Evolutionary conservation across 2,113 vertebrate species (phyloP).

Genomic region (Solea senegalensis): DNA sequence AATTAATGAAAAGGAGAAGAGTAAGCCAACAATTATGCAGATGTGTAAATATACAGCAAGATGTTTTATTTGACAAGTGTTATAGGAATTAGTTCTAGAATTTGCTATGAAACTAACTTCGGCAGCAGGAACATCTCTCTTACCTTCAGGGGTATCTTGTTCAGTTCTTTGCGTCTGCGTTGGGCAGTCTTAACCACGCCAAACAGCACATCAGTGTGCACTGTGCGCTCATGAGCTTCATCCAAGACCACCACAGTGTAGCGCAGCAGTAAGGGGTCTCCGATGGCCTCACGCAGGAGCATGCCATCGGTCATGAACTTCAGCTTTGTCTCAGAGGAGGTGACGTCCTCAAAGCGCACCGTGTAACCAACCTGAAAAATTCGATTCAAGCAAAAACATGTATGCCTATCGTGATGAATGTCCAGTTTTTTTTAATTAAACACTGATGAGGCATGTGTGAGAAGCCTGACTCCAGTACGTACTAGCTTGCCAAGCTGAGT

Average conservation of each 20-base stretch:
- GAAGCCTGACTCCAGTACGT: slow-evolving; percentile 6
- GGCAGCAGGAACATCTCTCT: neutral
- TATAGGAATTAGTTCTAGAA: too few relatives aligned
- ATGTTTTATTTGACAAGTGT: too few relatives aligned
- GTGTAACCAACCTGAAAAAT: slow-evolving; percentile 90
- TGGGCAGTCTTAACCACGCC: slow-evolving; percentile 93
- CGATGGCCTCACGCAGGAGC: slow-evolving; percentile 93
- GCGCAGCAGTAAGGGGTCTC: slow-evolving; percentile 88
- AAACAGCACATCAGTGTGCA: slow-evolving; percentile 95
- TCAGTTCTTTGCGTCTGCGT: slow-evolving; percentile 85
- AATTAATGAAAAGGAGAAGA: neutral
- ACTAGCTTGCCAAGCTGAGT: slow-evolving; percentile 92
- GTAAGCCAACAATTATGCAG: too few relatives aligned
- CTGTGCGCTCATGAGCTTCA: slow-evolving; percentile 93
- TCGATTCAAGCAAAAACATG: neutral
- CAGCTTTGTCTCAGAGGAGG: slow-evolving; percentile 87
- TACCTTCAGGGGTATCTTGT: slow-evolving; percentile 88
- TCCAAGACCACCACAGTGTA: slow-evolving; percentile 93
- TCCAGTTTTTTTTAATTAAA: too few relatives aligned
- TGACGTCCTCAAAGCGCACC: slow-evolving; percentile 93
- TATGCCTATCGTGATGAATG: too few relatives aligned
- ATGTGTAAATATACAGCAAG: too few relatives aligned
- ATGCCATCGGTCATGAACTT: slow-evolving; percentile 97
- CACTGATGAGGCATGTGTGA: too few relatives aligned
- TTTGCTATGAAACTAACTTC: too few relatives aligned